A percentile compares a stretch with the other conserved stretches of the same genome.
phyloP scores from a whole-genome alignment of 2,888 invertebrate genomes.

The Chironomus tentans region DNA sequence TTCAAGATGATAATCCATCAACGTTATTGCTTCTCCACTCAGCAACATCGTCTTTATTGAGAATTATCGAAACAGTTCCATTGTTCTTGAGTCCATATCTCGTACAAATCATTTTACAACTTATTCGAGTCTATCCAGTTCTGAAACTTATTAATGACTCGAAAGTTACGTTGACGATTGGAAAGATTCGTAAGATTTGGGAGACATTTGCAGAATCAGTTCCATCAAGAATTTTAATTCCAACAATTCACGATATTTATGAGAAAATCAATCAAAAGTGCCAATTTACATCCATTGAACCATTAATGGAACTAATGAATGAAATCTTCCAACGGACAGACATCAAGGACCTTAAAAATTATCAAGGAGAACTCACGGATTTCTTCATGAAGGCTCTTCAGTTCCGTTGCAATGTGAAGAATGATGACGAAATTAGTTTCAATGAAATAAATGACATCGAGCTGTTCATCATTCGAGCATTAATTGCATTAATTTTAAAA shows the following conservation, averaged over 20 bases:
- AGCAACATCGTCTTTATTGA: conserved; percentile 67
- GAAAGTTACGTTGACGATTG: conserved; percentile 47
- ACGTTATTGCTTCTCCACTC: conserved; percentile 59
- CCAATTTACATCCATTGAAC: conserved; percentile 52
- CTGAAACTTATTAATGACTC: conserved; percentile 41
- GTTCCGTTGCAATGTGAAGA: conserved; percentile 51
- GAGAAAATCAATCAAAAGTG: conserved; percentile 50
- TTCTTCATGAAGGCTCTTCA: conserved; percentile 68
- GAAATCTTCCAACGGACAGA: conserved; percentile 59
- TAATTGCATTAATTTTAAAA: conserved; percentile 75
- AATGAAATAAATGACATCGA: conserved; percentile 55
- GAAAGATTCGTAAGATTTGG: conserved; percentile 52
- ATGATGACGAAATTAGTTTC: conserved; percentile 36
- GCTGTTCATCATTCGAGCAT: conserved; percentile 61
- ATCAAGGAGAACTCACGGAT: conserved; percentile 58
- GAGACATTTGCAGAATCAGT: conserved; percentile 59
- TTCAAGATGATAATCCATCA: conserved; percentile 50
- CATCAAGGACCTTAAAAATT: conserved; percentile 53
- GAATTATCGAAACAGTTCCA: conserved; percentile 71
- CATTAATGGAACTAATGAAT: conserved; percentile 66
- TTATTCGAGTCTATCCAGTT: conserved; percentile 50
- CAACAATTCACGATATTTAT: conserved; percentile 60
- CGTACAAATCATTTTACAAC: conserved; percentile 56
- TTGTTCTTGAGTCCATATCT: conserved; percentile 81
- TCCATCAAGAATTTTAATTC: conserved; percentile 66